Evolutionary conservation across 92 coral and sea anemone genomes (phyloP).

Genomic region (Meandrina meandrites): DNA sequence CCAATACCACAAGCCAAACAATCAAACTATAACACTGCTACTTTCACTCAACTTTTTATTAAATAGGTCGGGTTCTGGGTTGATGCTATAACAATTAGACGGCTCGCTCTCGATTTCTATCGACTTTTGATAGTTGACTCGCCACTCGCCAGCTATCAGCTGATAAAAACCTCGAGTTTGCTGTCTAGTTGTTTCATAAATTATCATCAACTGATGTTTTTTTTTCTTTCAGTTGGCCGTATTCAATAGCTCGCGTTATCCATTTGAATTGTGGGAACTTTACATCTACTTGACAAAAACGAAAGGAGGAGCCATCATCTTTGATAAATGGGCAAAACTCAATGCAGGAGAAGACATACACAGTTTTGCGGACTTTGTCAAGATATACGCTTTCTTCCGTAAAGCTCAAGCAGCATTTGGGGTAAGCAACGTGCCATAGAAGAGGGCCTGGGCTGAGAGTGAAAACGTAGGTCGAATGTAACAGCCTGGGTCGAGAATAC

Average conservation of each 20-base stretch:
- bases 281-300: constrained; percentile 13
- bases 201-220: background rate
- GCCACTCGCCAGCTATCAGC: too few relatives aligned
- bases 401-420: constrained; percentile 20
- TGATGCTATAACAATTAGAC: too few relatives aligned
- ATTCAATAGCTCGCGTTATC: background rate
- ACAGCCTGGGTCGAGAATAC: background rate
- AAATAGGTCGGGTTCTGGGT: too few relatives aligned
- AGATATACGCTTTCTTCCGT: constrained; percentile 32
- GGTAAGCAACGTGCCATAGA: background rate
- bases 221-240: constrained; percentile 3
- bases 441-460: background rate
- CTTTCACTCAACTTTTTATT: too few relatives aligned
- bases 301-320: background rate
- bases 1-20: too few relatives aligned
- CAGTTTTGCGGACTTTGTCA: constrained; percentile 29
- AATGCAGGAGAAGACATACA: constrained; percentile 17
- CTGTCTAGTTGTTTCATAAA: too few relatives aligned
- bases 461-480: background rate
- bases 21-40: too few relatives aligned
- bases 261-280: constrained; percentile 27
- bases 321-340: background rate
- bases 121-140: too few relatives aligned
- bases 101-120: too few relatives aligned
- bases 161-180: too few relatives aligned